Percentiles rank a stretch among this genome's conserved stretches.
phyloP scores from a whole-genome alignment of 2,113 vertebrate genomes.

The Notothenia rossii region DNA sequence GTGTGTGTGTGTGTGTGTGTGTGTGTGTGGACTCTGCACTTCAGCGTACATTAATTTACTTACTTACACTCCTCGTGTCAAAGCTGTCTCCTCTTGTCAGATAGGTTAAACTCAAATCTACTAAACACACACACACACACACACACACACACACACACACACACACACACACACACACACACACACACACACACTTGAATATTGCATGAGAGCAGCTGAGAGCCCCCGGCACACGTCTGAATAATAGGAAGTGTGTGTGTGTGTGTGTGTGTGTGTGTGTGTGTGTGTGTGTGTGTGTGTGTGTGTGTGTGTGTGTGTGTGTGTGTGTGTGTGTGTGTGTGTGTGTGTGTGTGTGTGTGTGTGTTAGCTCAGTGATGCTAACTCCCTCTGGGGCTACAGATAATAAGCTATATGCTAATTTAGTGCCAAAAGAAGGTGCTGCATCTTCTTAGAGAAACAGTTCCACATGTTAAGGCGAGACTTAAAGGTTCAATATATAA shows the following conservation, averaged over 20 bases:
- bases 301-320: conserved; percentile 22
- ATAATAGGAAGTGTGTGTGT: conserved; percentile 50
- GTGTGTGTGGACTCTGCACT: not conserved
- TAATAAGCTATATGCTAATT: too few relatives aligned
- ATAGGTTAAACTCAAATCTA: conserved; percentile 58
- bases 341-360: too few relatives aligned
- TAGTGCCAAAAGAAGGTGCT: too few relatives aligned
- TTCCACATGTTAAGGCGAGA: too few relatives aligned
- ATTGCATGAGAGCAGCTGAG: conserved; percentile 76
- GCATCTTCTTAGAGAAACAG: too few relatives aligned
- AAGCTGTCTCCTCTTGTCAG: conserved; percentile 45
- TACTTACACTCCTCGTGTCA: conserved; percentile 29
- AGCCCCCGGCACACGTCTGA: conserved; percentile 58
- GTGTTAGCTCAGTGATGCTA: too few relatives aligned
- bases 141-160: conserved; percentile 14
- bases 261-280: conserved; percentile 29
- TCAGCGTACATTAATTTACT: not conserved
- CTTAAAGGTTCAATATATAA: too few relatives aligned
- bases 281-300: conserved; percentile 3
- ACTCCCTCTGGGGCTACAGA: too few relatives aligned
- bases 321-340: too few relatives aligned
- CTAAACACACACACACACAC: too few relatives aligned
- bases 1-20: not conserved
- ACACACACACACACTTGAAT: conserved; percentile 58
- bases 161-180: not conserved